These are phyloP conservation scores for Crypturellus undulatus DNA, from an alignment of 2,113 vertebrate genomes.

Conservation along the genomic window DNA sequence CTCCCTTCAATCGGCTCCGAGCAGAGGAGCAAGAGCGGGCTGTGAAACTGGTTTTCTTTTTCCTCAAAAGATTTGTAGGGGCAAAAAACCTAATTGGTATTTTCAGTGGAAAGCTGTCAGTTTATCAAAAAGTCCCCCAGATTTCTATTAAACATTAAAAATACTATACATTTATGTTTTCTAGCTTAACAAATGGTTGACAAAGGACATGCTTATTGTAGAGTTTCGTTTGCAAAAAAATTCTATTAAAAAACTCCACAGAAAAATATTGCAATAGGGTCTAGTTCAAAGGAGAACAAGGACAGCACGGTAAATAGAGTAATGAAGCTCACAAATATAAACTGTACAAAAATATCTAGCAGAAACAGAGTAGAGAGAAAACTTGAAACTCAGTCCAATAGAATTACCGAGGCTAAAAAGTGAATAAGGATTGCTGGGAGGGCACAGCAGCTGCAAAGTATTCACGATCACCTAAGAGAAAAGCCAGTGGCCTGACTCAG, in stretches of 20 bases:
- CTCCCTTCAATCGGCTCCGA: neutral
- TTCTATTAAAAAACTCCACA: neutral
- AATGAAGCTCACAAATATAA: slow-evolving; percentile 12
- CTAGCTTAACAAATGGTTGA: neutral
- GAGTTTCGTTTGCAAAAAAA: neutral
- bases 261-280: neutral
- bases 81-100: rapidly evolving
- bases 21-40: neutral
- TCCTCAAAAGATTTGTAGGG: neutral
- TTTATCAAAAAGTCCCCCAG: neutral
- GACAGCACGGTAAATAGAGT: neutral
- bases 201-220: neutral
- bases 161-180: neutral
- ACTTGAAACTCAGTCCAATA: neutral
- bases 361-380: neutral
- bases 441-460: slow-evolving; percentile 41
- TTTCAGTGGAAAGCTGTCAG: neutral
- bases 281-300: neutral
- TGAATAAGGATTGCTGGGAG: neutral
- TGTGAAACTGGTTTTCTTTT: neutral
- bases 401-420: neutral
- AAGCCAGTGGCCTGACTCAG: neutral
- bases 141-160: neutral
- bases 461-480: neutral
- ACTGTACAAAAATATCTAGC: neutral